Evolutionary conservation across 2,113 vertebrate genomes (phyloP).

Genomic region (Ctenodactylus gundi): DNA sequence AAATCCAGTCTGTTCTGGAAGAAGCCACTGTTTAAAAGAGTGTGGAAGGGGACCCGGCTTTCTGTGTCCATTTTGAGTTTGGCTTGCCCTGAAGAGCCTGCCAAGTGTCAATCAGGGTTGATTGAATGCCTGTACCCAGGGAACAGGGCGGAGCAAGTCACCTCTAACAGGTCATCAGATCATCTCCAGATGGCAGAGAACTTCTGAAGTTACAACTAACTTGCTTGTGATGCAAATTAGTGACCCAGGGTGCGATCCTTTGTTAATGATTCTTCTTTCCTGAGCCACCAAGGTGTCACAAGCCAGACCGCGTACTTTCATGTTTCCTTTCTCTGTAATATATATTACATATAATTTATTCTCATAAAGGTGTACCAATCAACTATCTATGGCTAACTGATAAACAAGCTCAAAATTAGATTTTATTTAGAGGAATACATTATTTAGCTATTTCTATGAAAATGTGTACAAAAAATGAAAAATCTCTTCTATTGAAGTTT

Average conservation of each 20-base stretch:
- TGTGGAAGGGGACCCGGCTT: neutral
- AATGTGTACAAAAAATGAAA: neutral
- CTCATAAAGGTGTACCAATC: neutral
- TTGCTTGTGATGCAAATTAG: constrained; percentile 28
- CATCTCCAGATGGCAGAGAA: constrained; percentile 30
- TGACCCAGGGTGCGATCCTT: constrained; percentile 1
- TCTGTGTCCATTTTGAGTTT: neutral
- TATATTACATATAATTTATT: neutral
- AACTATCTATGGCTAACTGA: neutral
- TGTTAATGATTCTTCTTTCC: constrained; percentile 11
- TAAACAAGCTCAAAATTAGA: neutral
- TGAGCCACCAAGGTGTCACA: neutral
- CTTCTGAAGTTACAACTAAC: constrained; percentile 23
- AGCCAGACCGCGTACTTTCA: constrained; percentile 28
- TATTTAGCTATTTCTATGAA: neutral
- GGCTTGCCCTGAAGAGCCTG: neutral
- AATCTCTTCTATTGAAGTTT: neutral
- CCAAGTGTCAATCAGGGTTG: neutral
- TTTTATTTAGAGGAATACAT: constrained; percentile 5
- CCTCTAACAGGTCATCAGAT: neutral
- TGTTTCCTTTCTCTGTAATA: constrained; percentile 8
- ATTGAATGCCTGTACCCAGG: neutral
- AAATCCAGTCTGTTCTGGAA: neutral
- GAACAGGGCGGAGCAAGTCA: neutral
- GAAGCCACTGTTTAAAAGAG: neutral